Evolutionary conservation across 1,140 invertebrate species (phyloP), one percentile per base, ranked within the genome.

Genomic region (Caenorhabditis tropicalis): DNA sequence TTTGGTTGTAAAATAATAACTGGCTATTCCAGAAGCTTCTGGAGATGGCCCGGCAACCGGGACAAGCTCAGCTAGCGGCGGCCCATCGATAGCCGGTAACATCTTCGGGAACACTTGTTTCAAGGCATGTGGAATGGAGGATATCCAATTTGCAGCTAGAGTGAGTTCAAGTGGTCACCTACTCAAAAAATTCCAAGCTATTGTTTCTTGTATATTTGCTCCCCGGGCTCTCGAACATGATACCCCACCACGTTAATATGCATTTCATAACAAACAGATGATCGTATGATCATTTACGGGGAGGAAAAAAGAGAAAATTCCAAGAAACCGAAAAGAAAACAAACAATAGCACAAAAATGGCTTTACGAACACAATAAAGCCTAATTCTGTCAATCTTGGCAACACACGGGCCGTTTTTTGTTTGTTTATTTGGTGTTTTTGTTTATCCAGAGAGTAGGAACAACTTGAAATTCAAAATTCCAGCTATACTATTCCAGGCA

Each of bases 91-190:
- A 7, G 82, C 82, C 21, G 60, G 82, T 31, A 60, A 60, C 19
- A 51, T 82, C 24, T 82, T 82, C 46, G 82, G 82, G 1, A 82
- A 82, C n/a, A 85, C 79, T 24, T 90, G 89, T 65, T 91, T 90
- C 81, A 91, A 89, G 58, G 86, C 89, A 19, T 90, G 89, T 51
- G 89, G 89, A 48, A 90, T 91, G 90, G 89, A 90, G 49, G 89
- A 90, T 81, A 90, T 90, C 58, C 89, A 90, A 86, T 89, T 58
- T 29, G 89, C 89, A 29, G 90, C 89, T 2, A 87, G 86, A 82
- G 89, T 90, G 51, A 85, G 84, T 83, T 51, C 1, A 58, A 29
- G 12, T 53, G n/a, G 16, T 39, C 19, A 33, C 12, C 12, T 43
- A 6, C 12, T 43, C 39, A 43, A 43, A 43, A 43, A 43, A 5